These are phyloP conservation scores for Nansenia antarctica DNA, from an alignment of 2,113 vertebrate species.

Conservation along the genomic window DNA sequence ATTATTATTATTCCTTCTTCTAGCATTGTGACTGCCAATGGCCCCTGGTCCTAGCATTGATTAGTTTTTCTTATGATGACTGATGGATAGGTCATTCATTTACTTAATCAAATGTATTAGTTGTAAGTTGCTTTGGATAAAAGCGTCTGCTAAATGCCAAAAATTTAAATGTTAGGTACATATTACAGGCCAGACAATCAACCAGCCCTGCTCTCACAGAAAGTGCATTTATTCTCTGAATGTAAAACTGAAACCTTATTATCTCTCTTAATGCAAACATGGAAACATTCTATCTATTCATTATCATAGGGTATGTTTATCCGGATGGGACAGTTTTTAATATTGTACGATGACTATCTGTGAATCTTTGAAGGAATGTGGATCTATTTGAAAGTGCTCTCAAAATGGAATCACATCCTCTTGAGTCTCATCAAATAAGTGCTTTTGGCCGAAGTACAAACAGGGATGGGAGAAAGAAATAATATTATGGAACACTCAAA, in stretches of 20 bases:
- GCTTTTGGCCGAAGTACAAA: not conserved
- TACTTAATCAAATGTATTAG: too few species aligned
- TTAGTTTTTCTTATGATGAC: too few species aligned
- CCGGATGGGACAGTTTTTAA: conserved; percentile 13
- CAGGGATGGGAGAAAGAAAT: not conserved
- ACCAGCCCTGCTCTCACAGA: not conserved
- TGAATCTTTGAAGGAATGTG: conserved; percentile 19
- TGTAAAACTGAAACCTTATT: conserved; percentile 26
- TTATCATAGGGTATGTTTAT: conserved; percentile 25
- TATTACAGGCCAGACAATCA: too few species aligned
- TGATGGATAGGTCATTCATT: too few species aligned
- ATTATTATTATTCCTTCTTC: too few species aligned
- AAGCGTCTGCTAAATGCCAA: too few species aligned
- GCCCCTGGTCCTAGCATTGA: too few species aligned
- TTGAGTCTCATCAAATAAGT: not conserved
- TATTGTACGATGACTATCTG: conserved; percentile 14
- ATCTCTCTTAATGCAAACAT: conserved; percentile 33
- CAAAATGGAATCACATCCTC: not conserved
- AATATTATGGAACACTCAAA: not conserved
- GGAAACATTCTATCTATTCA: conserved; percentile 3
- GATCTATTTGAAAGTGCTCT: not conserved
- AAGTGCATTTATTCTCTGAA: not conserved
- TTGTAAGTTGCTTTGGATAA: too few species aligned
- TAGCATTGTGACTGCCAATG: too few species aligned
- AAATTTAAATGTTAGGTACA: too few species aligned